Percentiles rank a stretch among this genome's conserved stretches.
These are phyloP conservation scores for Eulemur mongoz DNA, from an alignment of 2,797 vertebrate species.

Conservation along the genomic window DNA sequence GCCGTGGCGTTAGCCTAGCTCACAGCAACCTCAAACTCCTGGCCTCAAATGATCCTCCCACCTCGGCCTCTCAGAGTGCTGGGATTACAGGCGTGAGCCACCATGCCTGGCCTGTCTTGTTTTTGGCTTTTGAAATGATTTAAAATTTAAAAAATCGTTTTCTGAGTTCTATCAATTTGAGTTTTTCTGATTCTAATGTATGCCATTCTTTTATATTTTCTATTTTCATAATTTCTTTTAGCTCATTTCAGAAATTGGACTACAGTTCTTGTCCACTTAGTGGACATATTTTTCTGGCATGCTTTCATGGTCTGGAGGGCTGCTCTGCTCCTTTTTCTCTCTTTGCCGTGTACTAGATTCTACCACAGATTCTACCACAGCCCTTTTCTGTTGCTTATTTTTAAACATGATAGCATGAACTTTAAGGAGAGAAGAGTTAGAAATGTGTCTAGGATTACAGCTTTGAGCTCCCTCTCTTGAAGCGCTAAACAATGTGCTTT, in stretches of 20 bases:
- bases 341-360: not conserved
- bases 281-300: not conserved
- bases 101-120: not conserved
- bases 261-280: not conserved
- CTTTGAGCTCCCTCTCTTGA: not conserved
- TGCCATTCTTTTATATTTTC: not conserved
- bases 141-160: not conserved
- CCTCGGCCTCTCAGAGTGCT: too few relatives aligned
- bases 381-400: not conserved
- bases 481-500: not conserved
- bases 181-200: not conserved
- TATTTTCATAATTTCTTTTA: not conserved
- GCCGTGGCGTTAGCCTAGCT: too few relatives aligned
- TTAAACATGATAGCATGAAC: not conserved
- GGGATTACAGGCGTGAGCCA: too few relatives aligned
- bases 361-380: not conserved
- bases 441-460: not conserved
- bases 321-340: not conserved
- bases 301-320: not conserved
- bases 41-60: too few relatives aligned
- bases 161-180: not conserved
- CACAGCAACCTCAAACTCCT: too few relatives aligned
- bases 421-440: not conserved
- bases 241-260: not conserved
- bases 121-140: not conserved